Percentiles rank a stretch among this genome's conserved stretches.
phyloP scores from a whole-genome alignment of 2,888 invertebrate genomes.

The Xestia rhomboidea region DNA sequence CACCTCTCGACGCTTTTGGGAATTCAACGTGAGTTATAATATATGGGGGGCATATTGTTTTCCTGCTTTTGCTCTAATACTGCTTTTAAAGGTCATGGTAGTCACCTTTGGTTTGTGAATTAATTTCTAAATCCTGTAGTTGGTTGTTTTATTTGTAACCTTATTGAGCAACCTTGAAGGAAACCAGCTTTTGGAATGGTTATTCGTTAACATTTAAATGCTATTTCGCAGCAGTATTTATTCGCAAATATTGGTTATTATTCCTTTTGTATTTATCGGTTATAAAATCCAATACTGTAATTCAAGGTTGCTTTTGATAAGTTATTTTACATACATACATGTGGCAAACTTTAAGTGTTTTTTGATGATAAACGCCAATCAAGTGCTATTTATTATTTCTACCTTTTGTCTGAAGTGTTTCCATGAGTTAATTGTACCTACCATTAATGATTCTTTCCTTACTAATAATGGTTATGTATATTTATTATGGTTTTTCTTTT shows the following conservation, averaged over 20 bases:
- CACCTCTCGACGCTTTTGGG: constrained; percentile 84
- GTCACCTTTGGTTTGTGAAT: constrained; percentile 2
- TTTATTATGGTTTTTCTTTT: background rate
- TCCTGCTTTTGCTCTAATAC: background rate
- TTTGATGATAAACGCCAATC: background rate
- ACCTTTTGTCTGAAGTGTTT: constrained; percentile 9
- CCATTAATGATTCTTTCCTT: background rate
- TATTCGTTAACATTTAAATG: constrained; percentile 8
- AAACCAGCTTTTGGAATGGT: constrained; percentile 19
- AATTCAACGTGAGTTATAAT: constrained; percentile 78
- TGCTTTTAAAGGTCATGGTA: constrained; percentile 11
- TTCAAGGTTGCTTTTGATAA: constrained; percentile 30
- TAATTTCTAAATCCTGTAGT: constrained; percentile 14
- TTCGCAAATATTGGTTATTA: constrained; percentile 1
- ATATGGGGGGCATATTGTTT: constrained; percentile 21
- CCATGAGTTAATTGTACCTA: background rate
- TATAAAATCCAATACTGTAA: background rate
- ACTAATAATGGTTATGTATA: background rate
- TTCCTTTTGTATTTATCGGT: background rate
- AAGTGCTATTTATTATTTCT: background rate
- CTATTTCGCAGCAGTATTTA: constrained; percentile 1
- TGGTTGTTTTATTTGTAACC: constrained; percentile 6
- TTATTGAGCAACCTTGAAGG: constrained; percentile 27
- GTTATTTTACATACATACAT: background rate
- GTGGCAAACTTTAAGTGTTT: background rate